These are phyloP conservation scores for Pristionchus fissidentatus DNA, from an alignment of 2,888 invertebrate species.

Conservation along the genomic window DNA sequence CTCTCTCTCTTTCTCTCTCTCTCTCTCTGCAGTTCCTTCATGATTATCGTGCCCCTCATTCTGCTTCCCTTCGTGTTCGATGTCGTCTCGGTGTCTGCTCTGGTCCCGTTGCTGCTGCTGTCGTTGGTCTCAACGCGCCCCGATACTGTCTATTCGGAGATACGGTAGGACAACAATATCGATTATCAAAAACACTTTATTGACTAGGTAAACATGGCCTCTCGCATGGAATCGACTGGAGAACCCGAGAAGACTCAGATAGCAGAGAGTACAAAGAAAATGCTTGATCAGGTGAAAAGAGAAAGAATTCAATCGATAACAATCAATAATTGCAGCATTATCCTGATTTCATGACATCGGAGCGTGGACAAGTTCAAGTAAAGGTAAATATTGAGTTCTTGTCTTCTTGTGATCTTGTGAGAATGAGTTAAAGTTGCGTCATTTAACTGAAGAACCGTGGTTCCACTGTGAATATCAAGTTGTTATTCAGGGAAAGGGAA, in stretches of 20 bases:
- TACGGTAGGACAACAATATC: no score
- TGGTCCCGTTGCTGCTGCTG: slow-evolving; percentile 69
- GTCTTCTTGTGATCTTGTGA: neutral
- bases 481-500: slow-evolving; percentile 8
- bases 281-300: no score
- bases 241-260: no score
- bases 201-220: no score
- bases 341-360: slow-evolving; percentile 62
- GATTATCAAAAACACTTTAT: no score
- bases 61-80: slow-evolving; percentile 49
- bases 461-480: no score
- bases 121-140: slow-evolving; percentile 74
- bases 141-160: slow-evolving; percentile 74
- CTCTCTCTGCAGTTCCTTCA: slow-evolving; percentile 59
- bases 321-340: slow-evolving; percentile 53
- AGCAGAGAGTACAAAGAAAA: no score
- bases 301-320: slow-evolving; percentile 22
- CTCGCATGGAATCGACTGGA: no score
- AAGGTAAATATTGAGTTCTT: slow-evolving; percentile 50
- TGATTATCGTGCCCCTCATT: slow-evolving; percentile 71
- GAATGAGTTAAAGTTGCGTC: no score
- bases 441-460: no score
- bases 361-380: slow-evolving; percentile 66
- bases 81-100: neutral
- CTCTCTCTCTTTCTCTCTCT: no score